phyloP scores from a whole-genome alignment of 30 jellyfish, hydroid and myxozoan genomes.

The Calvadosia cruxmelitensis region DNA sequence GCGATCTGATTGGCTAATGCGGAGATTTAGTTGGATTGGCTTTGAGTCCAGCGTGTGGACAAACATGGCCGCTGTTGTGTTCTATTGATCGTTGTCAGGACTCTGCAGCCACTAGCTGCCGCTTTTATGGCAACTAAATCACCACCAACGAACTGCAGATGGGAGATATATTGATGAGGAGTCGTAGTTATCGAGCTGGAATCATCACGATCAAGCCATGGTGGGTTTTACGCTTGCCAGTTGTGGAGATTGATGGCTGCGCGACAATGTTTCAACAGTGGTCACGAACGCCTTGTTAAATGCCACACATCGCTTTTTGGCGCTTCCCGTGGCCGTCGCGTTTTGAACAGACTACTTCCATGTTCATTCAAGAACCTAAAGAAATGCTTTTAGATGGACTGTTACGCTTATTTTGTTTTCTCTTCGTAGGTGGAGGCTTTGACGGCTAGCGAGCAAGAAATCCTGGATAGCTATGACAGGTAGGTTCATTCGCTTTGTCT shows the following conservation, averaged over 20 bases:
- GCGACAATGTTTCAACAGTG: no score
- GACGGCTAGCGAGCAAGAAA: slow-evolving; percentile 74
- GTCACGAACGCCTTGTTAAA: not conserved
- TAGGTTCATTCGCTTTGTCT: slow-evolving; percentile 4
- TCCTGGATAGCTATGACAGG: slow-evolving; percentile 97
- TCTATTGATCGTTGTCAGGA: slow-evolving; percentile 1
- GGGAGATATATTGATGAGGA: not conserved
- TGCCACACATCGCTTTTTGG: not conserved
- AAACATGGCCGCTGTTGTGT: slow-evolving; percentile 1
- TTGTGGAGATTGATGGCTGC: not conserved
- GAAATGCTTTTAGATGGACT: no score
- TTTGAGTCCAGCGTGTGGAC: slow-evolving; percentile 4
- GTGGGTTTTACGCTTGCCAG: not conserved
- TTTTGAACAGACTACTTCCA: no score
- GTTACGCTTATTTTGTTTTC: not conserved
- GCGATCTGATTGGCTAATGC: not conserved
- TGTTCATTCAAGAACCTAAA: no score
- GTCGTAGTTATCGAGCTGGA: not conserved
- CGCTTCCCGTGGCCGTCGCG: no score
- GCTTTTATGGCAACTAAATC: not conserved
- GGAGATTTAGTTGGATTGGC: not conserved
- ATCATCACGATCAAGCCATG: not conserved
- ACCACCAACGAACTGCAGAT: not conserved
- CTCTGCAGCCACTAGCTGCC: not conserved
- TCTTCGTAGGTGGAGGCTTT: slow-evolving; percentile 21